phyloP scores from a whole-genome alignment of 2,113 vertebrate genomes.

The Scytalopus superciliaris region DNA sequence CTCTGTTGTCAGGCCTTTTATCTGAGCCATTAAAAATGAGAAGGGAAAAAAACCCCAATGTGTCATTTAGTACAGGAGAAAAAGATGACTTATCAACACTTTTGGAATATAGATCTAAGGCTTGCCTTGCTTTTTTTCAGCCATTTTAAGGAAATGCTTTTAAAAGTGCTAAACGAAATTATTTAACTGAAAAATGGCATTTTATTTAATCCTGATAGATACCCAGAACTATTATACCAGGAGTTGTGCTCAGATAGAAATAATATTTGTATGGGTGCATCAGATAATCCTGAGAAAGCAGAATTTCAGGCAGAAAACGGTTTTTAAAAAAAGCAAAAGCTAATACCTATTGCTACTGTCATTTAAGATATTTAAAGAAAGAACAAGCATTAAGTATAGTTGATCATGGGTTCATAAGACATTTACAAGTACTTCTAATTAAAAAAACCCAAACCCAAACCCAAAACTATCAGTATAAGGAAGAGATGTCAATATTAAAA shows the following conservation, averaged over 20 bases:
- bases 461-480: neutral
- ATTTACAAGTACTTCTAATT: neutral
- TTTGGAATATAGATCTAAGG: neutral
- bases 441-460: neutral
- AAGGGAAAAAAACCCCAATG: neutral
- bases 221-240: neutral
- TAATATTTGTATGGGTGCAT: neutral
- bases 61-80: neutral
- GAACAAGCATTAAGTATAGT: neutral
- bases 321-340: neutral
- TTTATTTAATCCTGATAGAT: neutral
- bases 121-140: neutral
- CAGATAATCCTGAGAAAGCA: neutral
- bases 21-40: slow-evolving; percentile 24
- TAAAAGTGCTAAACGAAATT: neutral
- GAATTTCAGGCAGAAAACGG: neutral
- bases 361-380: neutral
- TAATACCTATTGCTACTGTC: neutral
- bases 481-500: neutral
- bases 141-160: neutral
- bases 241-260: neutral
- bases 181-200: neutral
- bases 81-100: neutral
- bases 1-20: slow-evolving; percentile 47
- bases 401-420: neutral